Evolutionary conservation across 2,888 invertebrate species (phyloP).

Genomic region (Norana najaformis): DNA sequence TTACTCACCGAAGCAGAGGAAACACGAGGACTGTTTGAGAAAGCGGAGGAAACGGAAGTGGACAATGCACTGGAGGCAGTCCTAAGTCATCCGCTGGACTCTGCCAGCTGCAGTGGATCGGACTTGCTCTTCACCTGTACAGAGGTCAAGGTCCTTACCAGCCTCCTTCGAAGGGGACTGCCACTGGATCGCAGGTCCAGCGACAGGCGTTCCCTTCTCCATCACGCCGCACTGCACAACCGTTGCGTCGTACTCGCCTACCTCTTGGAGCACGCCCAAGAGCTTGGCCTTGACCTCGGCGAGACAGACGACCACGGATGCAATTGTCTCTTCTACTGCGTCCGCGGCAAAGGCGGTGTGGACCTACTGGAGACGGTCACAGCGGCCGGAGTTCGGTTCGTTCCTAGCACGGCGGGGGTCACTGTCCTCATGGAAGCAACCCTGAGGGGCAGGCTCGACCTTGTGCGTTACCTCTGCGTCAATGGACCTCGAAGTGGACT

Average conservation of each 20-base stretch:
- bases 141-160: neutral
- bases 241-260: constrained; percentile 37
- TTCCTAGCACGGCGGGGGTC: constrained; percentile 31
- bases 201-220: neutral
- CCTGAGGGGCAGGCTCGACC: constrained; percentile 38
- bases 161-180: constrained; percentile 1
- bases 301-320: constrained; percentile 40
- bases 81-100: neutral
- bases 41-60: neutral
- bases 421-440: constrained; percentile 46
- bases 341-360: constrained; percentile 40
- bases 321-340: constrained; percentile 46
- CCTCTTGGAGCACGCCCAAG: constrained; percentile 34
- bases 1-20: neutral
- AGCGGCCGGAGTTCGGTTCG: constrained; percentile 39
- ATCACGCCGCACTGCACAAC: constrained; percentile 41
- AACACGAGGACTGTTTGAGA: neutral
- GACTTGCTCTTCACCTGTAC: neutral
- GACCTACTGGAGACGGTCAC: constrained; percentile 41
- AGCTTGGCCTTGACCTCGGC: constrained; percentile 39
- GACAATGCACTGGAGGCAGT: neutral
- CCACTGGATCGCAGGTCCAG: neutral
- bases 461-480: constrained; percentile 41
- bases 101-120: neutral
- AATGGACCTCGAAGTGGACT: constrained; percentile 35